These are phyloP conservation scores for Mylabris phalerata DNA, from an alignment of 1,140 invertebrate genomes.

Conservation along the genomic window DNA sequence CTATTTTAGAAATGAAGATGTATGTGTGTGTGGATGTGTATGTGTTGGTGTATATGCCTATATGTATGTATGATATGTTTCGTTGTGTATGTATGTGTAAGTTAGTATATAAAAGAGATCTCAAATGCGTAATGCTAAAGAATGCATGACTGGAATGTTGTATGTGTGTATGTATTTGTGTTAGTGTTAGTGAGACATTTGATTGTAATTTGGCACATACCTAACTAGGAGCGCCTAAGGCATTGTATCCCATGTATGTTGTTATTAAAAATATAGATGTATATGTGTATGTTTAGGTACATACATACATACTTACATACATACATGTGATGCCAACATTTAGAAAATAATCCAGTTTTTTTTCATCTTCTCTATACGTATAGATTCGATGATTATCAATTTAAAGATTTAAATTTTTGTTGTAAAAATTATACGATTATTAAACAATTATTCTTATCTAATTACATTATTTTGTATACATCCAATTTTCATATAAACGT, in stretches of 20 bases:
- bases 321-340: no score
- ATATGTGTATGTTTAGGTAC: background rate
- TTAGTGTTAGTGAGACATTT: conserved; percentile 32
- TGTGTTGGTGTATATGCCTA: background rate
- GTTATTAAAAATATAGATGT: conserved; percentile 6
- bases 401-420: no score
- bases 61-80: no score
- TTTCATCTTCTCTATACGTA: no score
- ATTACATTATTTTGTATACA: no score
- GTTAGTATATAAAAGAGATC: conserved; percentile 15
- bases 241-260: conserved; percentile 25
- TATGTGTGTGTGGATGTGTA: background rate
- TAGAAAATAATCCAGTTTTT: no score
- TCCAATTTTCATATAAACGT: no score
- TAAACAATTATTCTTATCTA: no score
- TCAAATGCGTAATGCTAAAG: conserved; percentile 27
- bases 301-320: no score
- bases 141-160: conserved; percentile 35
- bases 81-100: background rate
- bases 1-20: conserved; percentile 13
- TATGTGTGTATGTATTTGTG: background rate
- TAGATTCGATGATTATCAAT: no score
- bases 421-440: no score
- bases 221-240: conserved; percentile 25
- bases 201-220: conserved; percentile 40